Evolutionary conservation across 2,888 invertebrate species (phyloP).

Genomic region (Drosophila hamatofila): DNA sequence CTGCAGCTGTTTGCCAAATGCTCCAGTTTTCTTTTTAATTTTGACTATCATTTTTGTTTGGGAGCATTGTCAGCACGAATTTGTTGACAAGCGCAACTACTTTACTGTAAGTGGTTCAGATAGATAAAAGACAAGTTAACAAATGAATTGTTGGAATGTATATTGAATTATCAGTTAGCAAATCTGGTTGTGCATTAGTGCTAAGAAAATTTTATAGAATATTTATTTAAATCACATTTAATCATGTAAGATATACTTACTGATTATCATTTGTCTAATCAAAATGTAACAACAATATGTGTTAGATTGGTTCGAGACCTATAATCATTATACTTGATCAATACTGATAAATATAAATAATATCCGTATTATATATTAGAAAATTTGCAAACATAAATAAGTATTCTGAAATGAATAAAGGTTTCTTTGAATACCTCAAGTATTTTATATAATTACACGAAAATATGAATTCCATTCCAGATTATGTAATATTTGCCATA

Average conservation of each 20-base stretch:
- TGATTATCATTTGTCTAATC: too few species aligned
- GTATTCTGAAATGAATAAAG: too few species aligned
- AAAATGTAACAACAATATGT: not conserved
- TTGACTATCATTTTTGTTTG: constrained; percentile 12
- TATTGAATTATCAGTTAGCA: not conserved
- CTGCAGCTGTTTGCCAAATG: constrained; percentile 4
- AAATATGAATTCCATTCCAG: too few species aligned
- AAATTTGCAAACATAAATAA: too few species aligned
- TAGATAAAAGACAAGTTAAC: not conserved
- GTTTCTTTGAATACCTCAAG: too few species aligned
- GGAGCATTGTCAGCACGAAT: constrained; percentile 33
- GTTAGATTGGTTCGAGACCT: not conserved
- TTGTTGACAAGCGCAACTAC: constrained; percentile 20
- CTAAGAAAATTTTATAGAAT: not conserved
- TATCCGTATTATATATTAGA: too few species aligned
- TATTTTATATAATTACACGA: too few species aligned
- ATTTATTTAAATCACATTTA: not conserved
- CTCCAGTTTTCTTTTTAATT: constrained; percentile 2
- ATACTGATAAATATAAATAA: too few species aligned
- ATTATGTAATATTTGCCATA: not conserved
- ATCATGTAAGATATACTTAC: too few species aligned
- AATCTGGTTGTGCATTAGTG: not conserved
- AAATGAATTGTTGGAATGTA: not conserved
- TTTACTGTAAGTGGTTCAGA: not conserved
- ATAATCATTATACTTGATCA: not conserved